phyloP scores from a whole-genome alignment of 2,113 vertebrate genomes.

The Mirza zaza region DNA sequence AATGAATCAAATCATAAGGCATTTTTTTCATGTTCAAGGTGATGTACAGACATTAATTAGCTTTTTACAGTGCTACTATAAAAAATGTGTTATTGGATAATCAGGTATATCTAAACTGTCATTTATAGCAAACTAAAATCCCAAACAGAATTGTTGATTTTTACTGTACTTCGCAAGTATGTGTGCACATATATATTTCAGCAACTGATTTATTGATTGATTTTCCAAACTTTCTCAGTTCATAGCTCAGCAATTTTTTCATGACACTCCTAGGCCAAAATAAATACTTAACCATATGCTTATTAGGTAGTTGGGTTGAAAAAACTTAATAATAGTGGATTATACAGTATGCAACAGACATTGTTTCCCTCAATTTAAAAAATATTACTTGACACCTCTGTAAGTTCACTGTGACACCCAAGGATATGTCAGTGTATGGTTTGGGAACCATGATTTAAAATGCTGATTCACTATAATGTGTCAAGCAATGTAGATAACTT shows the following conservation, averaged over 20 bases:
- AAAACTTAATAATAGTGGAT: background rate
- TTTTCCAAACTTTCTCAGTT: background rate
- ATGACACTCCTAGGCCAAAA: background rate
- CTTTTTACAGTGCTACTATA: background rate
- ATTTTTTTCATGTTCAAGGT: background rate
- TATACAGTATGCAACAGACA: background rate
- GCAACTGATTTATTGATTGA: slow-evolving; percentile 10
- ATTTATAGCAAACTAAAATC: background rate
- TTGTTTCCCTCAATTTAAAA: background rate
- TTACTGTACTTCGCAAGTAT: background rate
- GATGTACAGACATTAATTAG: background rate
- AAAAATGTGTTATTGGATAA: background rate
- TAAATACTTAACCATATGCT: background rate
- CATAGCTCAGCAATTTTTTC: background rate
- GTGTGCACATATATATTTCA: background rate
- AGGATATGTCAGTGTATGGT: background rate
- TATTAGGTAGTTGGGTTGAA: background rate
- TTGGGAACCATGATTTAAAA: background rate
- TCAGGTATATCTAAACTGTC: background rate
- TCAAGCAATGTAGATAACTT: background rate
- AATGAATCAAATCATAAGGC: background rate
- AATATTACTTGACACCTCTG: background rate
- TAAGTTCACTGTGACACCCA: background rate
- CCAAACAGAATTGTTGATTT: background rate
- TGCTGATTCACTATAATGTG: background rate